Conservation (phyloP, 1,140 invertebrate species). For the Tetramorium simillimum region DNA sequence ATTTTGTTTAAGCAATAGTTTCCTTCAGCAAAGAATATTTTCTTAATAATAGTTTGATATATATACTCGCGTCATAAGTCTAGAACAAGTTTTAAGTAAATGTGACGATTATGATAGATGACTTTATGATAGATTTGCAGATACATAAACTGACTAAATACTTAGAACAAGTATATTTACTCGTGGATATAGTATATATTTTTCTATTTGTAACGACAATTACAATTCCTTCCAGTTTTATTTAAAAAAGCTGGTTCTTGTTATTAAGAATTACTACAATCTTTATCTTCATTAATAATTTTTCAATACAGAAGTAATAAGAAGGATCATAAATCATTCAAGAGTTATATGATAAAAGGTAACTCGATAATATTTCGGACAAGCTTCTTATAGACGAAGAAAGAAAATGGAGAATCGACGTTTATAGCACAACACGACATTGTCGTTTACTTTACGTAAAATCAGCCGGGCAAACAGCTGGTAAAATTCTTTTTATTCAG, state of each 20-base stretch:
- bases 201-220: not conserved
- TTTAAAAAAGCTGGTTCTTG: not conserved
- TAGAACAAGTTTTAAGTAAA: too few relatives aligned
- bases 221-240: not conserved
- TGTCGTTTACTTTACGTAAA: not conserved
- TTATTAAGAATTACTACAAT: not conserved
- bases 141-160: too few relatives aligned
- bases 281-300: not conserved
- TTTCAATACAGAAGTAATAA: not conserved
- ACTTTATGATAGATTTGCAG: too few relatives aligned
- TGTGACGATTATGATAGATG: too few relatives aligned
- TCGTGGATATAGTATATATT: too few relatives aligned
- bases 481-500: constrained; percentile 5
- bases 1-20: too few relatives aligned
- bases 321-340: not conserved
- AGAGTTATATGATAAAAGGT: not conserved
- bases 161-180: too few relatives aligned
- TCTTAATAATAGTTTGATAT: too few relatives aligned
- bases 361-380: not conserved
- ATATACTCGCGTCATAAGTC: too few relatives aligned
- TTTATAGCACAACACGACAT: not conserved
- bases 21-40: too few relatives aligned
- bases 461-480: not conserved
- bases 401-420: not conserved
- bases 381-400: not conserved